Conservation (phyloP, 1,140 invertebrate genomes). For the Akabosia matsudoensis region DNA sequence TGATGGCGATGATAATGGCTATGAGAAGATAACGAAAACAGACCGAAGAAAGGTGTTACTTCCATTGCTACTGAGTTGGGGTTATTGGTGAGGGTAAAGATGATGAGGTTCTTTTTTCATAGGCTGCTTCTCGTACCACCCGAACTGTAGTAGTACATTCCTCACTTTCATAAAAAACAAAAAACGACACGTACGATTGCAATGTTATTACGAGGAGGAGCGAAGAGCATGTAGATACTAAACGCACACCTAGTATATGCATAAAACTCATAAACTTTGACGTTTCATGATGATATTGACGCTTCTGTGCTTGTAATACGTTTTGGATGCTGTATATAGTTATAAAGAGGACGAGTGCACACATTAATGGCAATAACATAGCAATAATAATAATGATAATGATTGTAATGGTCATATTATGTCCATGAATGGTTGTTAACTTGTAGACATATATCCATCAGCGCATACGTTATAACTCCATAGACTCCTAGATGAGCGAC, state of each 20-base stretch:
- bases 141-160: not conserved
- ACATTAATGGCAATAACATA: constrained; percentile 22
- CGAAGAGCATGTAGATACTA: not conserved
- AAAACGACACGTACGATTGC: constrained; percentile 22
- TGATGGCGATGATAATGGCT: not conserved
- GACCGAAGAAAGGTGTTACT: not conserved
- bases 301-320: not conserved
- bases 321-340: constrained; percentile 1
- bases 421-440: constrained; percentile 22
- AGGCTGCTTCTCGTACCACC: not conserved
- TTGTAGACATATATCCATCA: not conserved
- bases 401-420: constrained; percentile 22
- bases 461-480: not conserved
- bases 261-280: constrained; percentile 12
- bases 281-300: not conserved
- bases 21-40: constrained; percentile 9
- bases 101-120: not conserved
- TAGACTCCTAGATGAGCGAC: not conserved
- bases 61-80: not conserved
- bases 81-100: not conserved
- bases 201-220: not conserved
- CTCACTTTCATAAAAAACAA: constrained; percentile 17
- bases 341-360: constrained; percentile 20
- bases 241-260: not conserved
- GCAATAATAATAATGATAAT: constrained; percentile 25